Conservation (phyloP, 2,888 invertebrate genomes). For the Yponomeuta cagnagella region DNA sequence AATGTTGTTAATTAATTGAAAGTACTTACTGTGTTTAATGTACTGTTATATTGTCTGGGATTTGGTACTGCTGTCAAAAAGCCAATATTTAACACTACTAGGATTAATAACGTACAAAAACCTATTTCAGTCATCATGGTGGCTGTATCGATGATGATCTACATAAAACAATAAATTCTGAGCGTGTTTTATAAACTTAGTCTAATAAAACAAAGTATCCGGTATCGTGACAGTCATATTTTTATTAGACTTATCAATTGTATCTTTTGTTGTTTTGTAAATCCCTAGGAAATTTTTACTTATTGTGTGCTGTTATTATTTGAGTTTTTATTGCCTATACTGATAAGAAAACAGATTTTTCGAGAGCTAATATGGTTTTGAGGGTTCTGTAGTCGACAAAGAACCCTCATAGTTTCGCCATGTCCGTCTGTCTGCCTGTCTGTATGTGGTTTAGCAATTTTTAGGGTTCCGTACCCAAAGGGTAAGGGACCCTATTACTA, state of each 20-base stretch:
- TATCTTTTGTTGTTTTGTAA: neutral
- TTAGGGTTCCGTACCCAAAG: too few species aligned
- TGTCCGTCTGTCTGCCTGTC: too few species aligned
- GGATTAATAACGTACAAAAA: neutral
- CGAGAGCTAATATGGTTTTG: neutral
- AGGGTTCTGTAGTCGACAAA: too few species aligned
- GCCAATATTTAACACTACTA: neutral
- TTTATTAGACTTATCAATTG: neutral
- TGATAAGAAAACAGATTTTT: neutral
- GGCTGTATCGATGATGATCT: neutral
- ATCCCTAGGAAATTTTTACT: neutral
- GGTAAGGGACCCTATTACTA: too few species aligned
- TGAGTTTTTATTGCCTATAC: neutral
- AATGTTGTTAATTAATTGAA: too few species aligned
- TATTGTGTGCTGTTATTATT: neutral
- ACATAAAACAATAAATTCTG: neutral
- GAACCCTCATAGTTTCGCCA: too few species aligned
- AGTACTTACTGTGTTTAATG: neutral
- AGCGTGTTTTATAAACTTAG: neutral
- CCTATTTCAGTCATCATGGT: neutral
- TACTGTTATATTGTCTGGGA: neutral
- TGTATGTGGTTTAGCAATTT: too few species aligned
- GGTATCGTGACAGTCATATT: neutral
- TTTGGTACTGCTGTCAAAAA: neutral
- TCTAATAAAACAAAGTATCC: neutral